A percentile compares a stretch with the other conserved stretches of the same genome.
Evolutionary conservation across 1,140 invertebrate species (phyloP).

Genomic region (Leptinotarsa undecemlineata): DNA sequence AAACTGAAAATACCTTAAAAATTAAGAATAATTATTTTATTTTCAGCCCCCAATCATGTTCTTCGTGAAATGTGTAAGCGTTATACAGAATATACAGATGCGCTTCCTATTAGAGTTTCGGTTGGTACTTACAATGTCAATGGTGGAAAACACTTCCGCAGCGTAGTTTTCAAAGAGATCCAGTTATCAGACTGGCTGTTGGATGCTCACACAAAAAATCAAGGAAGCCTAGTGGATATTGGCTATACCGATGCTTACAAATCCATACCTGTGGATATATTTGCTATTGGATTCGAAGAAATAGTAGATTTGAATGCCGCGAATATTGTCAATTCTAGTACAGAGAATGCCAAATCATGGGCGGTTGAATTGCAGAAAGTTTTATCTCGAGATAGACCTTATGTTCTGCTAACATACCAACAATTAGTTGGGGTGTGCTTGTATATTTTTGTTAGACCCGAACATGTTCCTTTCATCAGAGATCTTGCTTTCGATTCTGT

Average conservation of each 20-base stretch:
- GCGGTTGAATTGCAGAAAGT: constrained; percentile 93
- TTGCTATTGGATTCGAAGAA: constrained; percentile 98
- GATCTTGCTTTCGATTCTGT: constrained; percentile 94
- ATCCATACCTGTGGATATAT: constrained; percentile 79
- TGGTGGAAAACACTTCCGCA: constrained; percentile 97
- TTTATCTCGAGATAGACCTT: constrained; percentile 84
- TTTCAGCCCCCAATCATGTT: constrained; percentile 73
- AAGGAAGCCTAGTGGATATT: constrained; percentile 56
- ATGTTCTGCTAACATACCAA: constrained; percentile 91
- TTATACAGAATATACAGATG: constrained; percentile 80
- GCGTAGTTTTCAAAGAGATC: constrained; percentile 93
- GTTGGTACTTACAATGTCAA: constrained; percentile 99
- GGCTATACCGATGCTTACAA: constrained; percentile 54
- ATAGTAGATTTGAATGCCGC: constrained; percentile 98
- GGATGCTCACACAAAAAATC: constrained; percentile 64
- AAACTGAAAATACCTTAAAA: too few species aligned
- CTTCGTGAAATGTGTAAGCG: constrained; percentile 81
- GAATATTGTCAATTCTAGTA: constrained; percentile 96
- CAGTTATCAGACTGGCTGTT: constrained; percentile 94
- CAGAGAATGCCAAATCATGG: constrained; percentile 96
- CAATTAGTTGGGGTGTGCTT: constrained; percentile 98
- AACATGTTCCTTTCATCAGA: constrained; percentile 83
- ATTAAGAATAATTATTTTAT: not conserved
- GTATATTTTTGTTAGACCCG: constrained; percentile 89
- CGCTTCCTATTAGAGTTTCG: constrained; percentile 75